Conservation (phyloP, 23 tunicate genomes). For the Botrylloides violaceus region DNA sequence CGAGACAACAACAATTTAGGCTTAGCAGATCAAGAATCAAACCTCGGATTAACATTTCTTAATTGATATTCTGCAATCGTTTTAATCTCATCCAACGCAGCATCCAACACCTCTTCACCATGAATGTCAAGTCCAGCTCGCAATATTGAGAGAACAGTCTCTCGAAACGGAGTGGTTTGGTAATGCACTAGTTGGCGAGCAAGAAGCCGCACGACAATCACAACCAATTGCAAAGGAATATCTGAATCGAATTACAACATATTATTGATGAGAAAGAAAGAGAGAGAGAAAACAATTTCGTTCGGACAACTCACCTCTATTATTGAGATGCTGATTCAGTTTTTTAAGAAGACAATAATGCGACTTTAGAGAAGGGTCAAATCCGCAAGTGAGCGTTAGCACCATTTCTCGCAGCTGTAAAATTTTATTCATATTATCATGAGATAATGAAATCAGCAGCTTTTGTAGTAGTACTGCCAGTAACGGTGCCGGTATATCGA, state of each 20-base stretch:
- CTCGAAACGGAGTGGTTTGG: conserved; percentile 1
- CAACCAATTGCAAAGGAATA: background rate
- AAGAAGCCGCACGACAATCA: background rate
- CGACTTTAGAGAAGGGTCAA: background rate
- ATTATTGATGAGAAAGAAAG: background rate
- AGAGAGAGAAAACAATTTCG: background rate
- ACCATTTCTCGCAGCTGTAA: background rate
- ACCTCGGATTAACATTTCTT: conserved; percentile 19
- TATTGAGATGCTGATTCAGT: background rate
- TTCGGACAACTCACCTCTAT: background rate
- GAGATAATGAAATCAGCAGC: too few species aligned
- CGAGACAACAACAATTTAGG: too few species aligned
- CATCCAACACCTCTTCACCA: background rate
- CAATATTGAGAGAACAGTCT: background rate
- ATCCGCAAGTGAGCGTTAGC: background rate
- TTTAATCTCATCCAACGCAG: background rate
- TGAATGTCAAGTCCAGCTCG: background rate
- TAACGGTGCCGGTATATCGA: too few species aligned
- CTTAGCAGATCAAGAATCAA: too few species aligned
- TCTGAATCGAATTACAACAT: background rate
- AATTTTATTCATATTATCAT: too few species aligned
- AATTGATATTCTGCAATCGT: conserved; percentile 11
- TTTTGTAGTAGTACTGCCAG: too few species aligned
- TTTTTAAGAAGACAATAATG: background rate
- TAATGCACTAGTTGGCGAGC: background rate